Conservation (phyloP, 2,797 vertebrate species). For the Momotus momota region DNA sequence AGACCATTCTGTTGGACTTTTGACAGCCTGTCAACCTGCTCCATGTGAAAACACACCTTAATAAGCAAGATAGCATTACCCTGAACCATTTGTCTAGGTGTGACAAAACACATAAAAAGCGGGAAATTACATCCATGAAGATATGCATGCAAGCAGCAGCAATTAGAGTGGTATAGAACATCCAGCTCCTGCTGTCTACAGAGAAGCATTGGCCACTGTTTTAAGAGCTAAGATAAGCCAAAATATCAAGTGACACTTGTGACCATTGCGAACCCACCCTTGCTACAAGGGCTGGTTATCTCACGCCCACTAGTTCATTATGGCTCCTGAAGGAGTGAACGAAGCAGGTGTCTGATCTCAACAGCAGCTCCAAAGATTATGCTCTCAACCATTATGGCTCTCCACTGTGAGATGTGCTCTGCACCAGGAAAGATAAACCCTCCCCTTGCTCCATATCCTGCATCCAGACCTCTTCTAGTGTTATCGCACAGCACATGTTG, state of each 20-base stretch:
- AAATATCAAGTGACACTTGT: background rate
- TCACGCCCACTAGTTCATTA: background rate
- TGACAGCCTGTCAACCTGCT: background rate
- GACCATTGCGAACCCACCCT: background rate
- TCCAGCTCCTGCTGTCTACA: background rate
- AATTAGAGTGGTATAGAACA: background rate
- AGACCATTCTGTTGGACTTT: background rate
- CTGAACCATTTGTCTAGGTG: background rate
- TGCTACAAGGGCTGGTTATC: background rate
- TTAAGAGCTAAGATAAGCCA: background rate
- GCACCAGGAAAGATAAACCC: background rate
- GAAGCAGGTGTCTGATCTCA: background rate
- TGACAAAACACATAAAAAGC: background rate
- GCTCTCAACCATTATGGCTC: background rate
- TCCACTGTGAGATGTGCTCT: fast-evolving
- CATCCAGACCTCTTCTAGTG: background rate
- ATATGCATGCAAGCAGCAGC: background rate
- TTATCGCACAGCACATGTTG: fast-evolving
- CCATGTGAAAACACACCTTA: background rate
- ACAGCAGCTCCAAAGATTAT: background rate
- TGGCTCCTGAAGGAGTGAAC: background rate
- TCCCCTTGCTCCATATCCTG: background rate
- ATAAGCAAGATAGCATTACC: background rate
- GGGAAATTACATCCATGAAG: background rate
- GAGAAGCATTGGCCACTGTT: background rate